Conservation (phyloP, 2,113 vertebrate species). For the Melanerpes aurifrons region DNA sequence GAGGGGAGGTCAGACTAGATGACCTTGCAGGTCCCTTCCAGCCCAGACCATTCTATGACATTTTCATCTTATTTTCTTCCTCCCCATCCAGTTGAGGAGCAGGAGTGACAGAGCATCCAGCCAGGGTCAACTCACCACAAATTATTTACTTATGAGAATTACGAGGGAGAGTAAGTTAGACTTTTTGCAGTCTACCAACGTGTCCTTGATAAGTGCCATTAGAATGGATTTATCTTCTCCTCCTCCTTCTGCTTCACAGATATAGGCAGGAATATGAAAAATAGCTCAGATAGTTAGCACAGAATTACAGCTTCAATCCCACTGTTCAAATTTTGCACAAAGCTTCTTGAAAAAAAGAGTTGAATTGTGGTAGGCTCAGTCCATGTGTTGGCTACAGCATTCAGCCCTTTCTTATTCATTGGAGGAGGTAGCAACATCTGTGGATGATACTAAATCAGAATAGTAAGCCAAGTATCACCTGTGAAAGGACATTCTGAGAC, state of each 20-base stretch:
- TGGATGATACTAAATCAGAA: neutral
- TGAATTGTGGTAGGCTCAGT: accelerated
- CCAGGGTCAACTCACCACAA: too few relatives aligned
- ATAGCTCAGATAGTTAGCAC: neutral
- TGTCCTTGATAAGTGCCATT: too few relatives aligned
- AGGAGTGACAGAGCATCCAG: too few relatives aligned
- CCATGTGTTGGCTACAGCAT: neutral
- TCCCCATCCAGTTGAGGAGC: too few relatives aligned
- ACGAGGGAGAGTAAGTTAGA: too few relatives aligned
- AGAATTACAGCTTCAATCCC: neutral
- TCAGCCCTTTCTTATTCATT: neutral
- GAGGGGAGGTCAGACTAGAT: too few relatives aligned
- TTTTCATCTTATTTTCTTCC: too few relatives aligned
- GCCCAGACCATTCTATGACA: too few relatives aligned
- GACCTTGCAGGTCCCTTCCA: too few relatives aligned
- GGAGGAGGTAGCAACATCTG: neutral
- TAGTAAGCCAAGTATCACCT: neutral
- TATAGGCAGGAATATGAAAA: neutral
- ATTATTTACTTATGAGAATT: too few relatives aligned
- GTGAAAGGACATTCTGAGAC: neutral
- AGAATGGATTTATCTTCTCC: too few relatives aligned
- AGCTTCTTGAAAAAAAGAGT: neutral
- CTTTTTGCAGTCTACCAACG: too few relatives aligned
- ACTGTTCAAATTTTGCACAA: neutral
- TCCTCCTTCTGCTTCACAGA: neutral